Base-by-base conservation (phyloP, 2,888 invertebrate genomes). In the Aphidius colemani region DNA sequence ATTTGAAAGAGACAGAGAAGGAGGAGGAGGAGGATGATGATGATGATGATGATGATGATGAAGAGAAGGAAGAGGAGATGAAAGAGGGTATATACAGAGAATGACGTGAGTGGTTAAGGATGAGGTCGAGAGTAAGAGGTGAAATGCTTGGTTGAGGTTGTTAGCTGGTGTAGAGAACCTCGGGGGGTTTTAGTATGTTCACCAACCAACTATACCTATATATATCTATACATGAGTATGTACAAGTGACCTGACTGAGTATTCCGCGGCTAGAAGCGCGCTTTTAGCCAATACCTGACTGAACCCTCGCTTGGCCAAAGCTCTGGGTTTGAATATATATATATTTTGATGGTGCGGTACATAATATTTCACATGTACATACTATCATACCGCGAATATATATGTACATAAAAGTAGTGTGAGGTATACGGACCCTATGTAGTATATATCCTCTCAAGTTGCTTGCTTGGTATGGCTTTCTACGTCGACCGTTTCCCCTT, bases 251-350 rank as follows among this genome's bases (percentile, higher is more conserved):
- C 76, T 75, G 61, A 65, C 53, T 61, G 50, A 18, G 72, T 67
- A 75, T 75, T 75, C 75, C 78, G 75, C 72, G 73, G 72, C 74
- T 74, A 69, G 71, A 69, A 73, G 74, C 74, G 76, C 74, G 71
- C 75, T 73, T 72, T 69, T 72, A 70, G 72, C 75, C 72, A 75
- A 74, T 30, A 30, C 30, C 30, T 30, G 30, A 30, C 30, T 30
- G 53, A 66, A 55, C 51, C 57, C 61, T 63, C 63, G 61, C 63
- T 53, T 65, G 67, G 65, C 65, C 65, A 66, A 50, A 55, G 53
- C 51, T 43, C 53, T 48, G 48, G 30, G 57, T 45, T 40, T 50
- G 49, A 41, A 7, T 46, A 63, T 49, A 71, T 69, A 64, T 72
- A 69, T 66, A 67, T 53, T 59, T 50, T 44, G 50, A 61, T 55